These are phyloP conservation scores for Oplegnathus fasciatus DNA, from an alignment of 2,113 vertebrate genomes.

Conservation along the genomic window DNA sequence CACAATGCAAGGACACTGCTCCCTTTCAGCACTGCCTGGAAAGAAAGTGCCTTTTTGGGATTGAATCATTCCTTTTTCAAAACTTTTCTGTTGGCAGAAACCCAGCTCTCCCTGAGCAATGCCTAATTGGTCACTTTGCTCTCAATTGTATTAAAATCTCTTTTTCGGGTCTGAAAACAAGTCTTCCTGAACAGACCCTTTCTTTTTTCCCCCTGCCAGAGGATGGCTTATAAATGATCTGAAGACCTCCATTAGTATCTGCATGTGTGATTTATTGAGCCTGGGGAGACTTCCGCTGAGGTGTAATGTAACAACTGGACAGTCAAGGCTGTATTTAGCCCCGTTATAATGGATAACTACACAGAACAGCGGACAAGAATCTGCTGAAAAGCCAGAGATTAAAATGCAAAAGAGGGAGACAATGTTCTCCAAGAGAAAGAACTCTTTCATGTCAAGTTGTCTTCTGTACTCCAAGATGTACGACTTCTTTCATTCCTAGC, in stretches of 20 bases:
- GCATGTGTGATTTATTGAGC: constrained; percentile 70
- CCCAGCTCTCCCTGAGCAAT: constrained; percentile 31
- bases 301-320: constrained; percentile 74
- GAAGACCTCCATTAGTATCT: constrained; percentile 59
- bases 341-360: constrained; percentile 69
- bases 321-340: constrained; percentile 73
- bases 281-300: constrained; percentile 51
- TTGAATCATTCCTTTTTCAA: constrained; percentile 41
- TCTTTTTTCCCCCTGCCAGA: background rate
- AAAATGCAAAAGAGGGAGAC: constrained; percentile 41
- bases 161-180: constrained; percentile 29
- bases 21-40: background rate
- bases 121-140: constrained; percentile 51
- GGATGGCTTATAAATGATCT: constrained; percentile 62
- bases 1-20: background rate
- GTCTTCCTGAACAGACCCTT: constrained; percentile 8
- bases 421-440: background rate
- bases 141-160: constrained; percentile 51
- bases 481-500: background rate
- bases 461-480: background rate
- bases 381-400: constrained; percentile 46
- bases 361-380: constrained; percentile 12
- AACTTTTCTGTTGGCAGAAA: constrained; percentile 43
- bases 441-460: constrained; percentile 23
- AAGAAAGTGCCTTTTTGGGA: background rate